A percentile compares a stretch with the other conserved stretches of the same genome.
phyloP scores from a whole-genome alignment of 2,113 vertebrate genomes.

The Ursus arctos region DNA sequence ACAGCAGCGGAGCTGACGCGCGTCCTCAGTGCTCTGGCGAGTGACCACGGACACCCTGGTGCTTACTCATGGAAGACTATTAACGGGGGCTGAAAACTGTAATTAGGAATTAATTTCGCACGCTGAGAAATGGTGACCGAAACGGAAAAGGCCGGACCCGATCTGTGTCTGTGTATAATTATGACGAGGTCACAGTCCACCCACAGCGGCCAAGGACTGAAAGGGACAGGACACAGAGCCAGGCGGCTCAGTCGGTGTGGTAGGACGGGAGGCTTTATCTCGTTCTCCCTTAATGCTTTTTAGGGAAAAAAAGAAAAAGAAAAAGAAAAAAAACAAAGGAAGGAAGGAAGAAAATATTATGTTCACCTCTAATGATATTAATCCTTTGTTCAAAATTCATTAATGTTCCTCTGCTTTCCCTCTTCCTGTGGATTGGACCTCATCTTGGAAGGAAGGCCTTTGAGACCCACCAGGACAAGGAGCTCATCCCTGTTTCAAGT shows the following conservation, averaged over 20 bases:
- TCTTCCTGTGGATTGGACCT: background rate
- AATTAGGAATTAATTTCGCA: background rate
- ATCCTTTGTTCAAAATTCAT: background rate
- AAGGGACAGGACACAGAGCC: no score
- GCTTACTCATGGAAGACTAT: background rate
- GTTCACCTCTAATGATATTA: background rate
- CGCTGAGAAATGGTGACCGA: rapidly evolving
- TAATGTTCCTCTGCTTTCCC: background rate
- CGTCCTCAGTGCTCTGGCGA: background rate
- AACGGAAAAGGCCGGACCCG: background rate
- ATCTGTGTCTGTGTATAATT: no score
- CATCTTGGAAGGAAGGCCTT: background rate
- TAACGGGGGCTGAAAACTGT: no score
- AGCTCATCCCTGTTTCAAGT: rapidly evolving
- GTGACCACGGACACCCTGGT: rapidly evolving
- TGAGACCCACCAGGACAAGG: rapidly evolving
- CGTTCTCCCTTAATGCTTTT: background rate
- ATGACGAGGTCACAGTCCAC: background rate
- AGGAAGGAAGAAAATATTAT: no score
- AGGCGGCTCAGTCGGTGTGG: rapidly evolving
- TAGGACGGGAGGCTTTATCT: rapidly evolving
- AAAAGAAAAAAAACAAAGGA: background rate
- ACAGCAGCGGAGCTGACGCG: background rate
- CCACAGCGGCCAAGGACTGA: rapidly evolving
- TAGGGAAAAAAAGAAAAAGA: background rate